Percentiles rank a stretch among this genome's conserved stretches.
Conservation (phyloP, 2,113 vertebrate genomes). For the Limanda limanda region DNA sequence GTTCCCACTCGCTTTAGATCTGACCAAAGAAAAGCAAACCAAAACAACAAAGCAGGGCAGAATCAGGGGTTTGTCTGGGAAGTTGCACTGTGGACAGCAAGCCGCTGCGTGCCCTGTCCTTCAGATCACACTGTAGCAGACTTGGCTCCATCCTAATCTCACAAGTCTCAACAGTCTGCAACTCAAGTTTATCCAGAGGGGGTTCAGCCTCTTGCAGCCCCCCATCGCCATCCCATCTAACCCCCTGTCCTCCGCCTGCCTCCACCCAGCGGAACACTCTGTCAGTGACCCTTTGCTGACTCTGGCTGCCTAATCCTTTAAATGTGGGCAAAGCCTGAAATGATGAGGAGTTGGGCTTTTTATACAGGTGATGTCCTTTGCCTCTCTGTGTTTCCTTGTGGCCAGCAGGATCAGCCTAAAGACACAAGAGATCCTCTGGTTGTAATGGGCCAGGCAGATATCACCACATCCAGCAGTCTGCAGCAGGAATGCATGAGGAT, state of each 20-base stretch:
- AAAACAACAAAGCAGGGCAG: constrained; percentile 48
- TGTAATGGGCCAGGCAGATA: constrained; percentile 39
- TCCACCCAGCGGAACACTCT: constrained; percentile 53
- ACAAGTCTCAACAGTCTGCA: constrained; percentile 77
- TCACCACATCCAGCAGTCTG: constrained; percentile 30
- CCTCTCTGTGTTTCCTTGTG: constrained; percentile 52
- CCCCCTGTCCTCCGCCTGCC: constrained; percentile 55
- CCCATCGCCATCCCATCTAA: constrained; percentile 51
- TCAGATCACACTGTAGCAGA: constrained; percentile 64
- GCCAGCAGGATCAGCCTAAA: constrained; percentile 50
- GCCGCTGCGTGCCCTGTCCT: constrained; percentile 46
- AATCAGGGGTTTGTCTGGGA: constrained; percentile 48
- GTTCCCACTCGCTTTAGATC: constrained; percentile 51
- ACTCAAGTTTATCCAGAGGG: constrained; percentile 74
- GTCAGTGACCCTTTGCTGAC: constrained; percentile 74
- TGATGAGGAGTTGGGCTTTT: constrained; percentile 71
- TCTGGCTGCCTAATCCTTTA: constrained; percentile 70
- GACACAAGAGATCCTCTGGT: constrained; percentile 43
- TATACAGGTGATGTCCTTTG: constrained; percentile 67
- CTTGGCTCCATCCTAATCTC: constrained; percentile 81
- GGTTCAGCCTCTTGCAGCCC: constrained; percentile 52
- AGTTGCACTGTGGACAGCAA: constrained; percentile 28
- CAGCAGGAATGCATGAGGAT: constrained; percentile 42
- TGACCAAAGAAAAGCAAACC: constrained; percentile 65
- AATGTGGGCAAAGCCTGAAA: constrained; percentile 76